Base-by-base conservation (phyloP, 2,797 vertebrate genomes). In the Coregonus sp. region DNA sequence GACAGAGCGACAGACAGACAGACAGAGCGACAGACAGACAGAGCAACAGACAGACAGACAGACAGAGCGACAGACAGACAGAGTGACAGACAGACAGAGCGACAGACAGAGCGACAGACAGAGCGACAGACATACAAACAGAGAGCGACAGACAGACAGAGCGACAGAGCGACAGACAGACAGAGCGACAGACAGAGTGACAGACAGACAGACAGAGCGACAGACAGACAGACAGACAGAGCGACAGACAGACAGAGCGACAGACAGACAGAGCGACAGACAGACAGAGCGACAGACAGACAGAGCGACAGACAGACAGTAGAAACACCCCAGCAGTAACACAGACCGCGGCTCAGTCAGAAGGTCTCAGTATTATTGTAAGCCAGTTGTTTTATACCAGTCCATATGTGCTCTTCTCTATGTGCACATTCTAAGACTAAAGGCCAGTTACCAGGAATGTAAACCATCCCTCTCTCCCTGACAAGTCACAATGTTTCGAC, bases 371-470 rank as follows among this genome's bases (percentile, higher is more conserved):
- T 88, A 80, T 88, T 89, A 89, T 89, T 87, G 75, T 84, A 87
- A 85, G 84, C 15, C 37, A 40, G 56, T 83, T 82, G 82, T 85
- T 87, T 86, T 79, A 81, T 72, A 82, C 79, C 51, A 50, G 69
- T 75, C 80, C 89, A 88, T 82, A 84, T 90, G 87, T 88, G 80
- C 82, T 82, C 82, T 85, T 83, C 82, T 80, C 81, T 78, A 79
- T 82, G 81, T 80, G 72, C 70, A 76, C 87, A 90, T 90, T 89
- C 87, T 84, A 76, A 77, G 81, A 82, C 83, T 54, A 59, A 86
- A 77, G 80, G 84, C 88, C 86, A 87, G 86, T 89, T 79, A 82
- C 75, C 84, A 84, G 81, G 89, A 90, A 90, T 88, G 86, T 87
- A 90, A 90, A 90, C 89, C 78, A 78, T 12, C 40, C 40, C 9